Conservation (phyloP, 2,797 vertebrate species). For the Arrhamphus sclerolepis region DNA sequence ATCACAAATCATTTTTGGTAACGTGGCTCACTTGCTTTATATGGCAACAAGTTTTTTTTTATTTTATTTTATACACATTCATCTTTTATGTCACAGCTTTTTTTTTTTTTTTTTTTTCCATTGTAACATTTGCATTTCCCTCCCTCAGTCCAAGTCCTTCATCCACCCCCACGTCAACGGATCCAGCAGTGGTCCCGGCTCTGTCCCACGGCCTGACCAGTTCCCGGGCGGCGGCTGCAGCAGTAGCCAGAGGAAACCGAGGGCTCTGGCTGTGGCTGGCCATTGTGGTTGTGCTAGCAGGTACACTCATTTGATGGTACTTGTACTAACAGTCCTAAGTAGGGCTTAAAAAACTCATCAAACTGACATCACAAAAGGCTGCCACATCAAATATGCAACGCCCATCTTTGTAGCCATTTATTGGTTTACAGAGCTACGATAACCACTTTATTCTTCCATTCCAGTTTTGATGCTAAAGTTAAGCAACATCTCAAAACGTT, state of each 20-base stretch:
- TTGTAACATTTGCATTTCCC: not conserved
- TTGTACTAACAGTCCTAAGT: too few relatives aligned
- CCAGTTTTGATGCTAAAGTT: too few relatives aligned
- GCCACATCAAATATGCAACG: too few relatives aligned
- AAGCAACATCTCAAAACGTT: too few relatives aligned
- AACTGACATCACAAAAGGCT: too few relatives aligned
- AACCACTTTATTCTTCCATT: too few relatives aligned
- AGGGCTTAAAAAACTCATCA: too few relatives aligned
- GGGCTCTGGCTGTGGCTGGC: slow-evolving; percentile 83
- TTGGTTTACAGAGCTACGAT: too few relatives aligned
- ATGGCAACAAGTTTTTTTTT: not conserved
- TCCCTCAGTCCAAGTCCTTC: slow-evolving; percentile 60
- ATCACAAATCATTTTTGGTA: slow-evolving; percentile 48
- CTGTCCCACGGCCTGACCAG: slow-evolving; percentile 56
- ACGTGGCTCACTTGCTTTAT: slow-evolving; percentile 27
- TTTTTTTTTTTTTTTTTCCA: not conserved
- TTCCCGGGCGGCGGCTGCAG: slow-evolving; percentile 60
- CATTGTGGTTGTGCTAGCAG: slow-evolving; percentile 84
- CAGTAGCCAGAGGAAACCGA: slow-evolving; percentile 75
- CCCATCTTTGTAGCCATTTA: too few relatives aligned
- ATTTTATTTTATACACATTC: not conserved
- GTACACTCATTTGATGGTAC: slow-evolving; percentile 28
- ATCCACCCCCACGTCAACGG: slow-evolving; percentile 56
- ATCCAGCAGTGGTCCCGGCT: slow-evolving; percentile 46
- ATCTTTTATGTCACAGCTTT: not conserved